Base-by-base conservation (phyloP, 2,888 invertebrate species). In the Eupeodes latifasciatus region DNA sequence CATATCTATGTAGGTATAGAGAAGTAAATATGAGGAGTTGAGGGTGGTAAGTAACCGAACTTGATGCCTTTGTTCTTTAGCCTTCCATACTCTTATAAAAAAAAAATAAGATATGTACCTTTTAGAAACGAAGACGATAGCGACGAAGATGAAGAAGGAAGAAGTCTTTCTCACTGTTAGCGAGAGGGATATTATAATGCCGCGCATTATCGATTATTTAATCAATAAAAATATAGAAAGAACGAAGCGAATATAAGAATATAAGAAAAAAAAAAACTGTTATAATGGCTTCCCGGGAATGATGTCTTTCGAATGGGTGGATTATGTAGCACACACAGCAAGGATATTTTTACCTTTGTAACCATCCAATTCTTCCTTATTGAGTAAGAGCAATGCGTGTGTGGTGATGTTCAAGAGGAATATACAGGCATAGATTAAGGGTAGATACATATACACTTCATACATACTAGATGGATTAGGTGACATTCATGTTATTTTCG, bases 151-250 rank as follows among this genome's bases (percentile, higher is more conserved):
- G 34, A 61, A 59, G 11, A 14, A 61, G 9, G 6, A 14, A 27
- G 12, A n/a, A n/a, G 5, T 34, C 36, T 19, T 34, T 67, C 51
- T 67, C 59, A 44, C 72, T 66, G 76, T n/a, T 72, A 40, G 40
- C 40, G 40, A 40, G 40, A 40, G 9, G 40, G 72, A 62, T 84
- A 82, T 83, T 80, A 77, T 77, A 87, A 80, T 77, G 80, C 78
- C 80, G 71, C 87, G 80, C 76, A 19, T 81, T 87, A 87, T 87
- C 87, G 87, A 87, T 87, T 87, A 84, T 87, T 84, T 84, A 87
- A 87, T 87, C 87, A 87, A 87, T 87, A 87, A 84, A 87, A 84
- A 74, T 81, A 62, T 72, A 49, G 36, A 80, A 66, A 64, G 47
- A 44, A 64, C 27, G 64, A 27, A 47, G n/a, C 5, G 10, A 44